Evolutionary conservation across 2,797 vertebrate species (phyloP).

Genomic region (Fundulus diaphanus): DNA sequence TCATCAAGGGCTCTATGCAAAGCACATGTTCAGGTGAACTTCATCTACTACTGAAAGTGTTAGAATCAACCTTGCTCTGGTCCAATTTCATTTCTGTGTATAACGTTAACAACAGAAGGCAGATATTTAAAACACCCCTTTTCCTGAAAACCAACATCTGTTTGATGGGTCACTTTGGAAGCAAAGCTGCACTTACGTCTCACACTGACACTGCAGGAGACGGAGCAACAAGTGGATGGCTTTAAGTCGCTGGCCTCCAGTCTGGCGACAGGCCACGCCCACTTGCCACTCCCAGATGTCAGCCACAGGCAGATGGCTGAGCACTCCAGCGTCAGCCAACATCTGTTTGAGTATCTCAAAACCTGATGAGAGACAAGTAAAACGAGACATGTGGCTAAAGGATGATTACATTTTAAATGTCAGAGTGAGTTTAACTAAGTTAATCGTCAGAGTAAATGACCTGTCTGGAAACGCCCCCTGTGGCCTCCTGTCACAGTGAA

Average conservation of each 20-base stretch:
- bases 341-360: conserved; percentile 98
- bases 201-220: conserved; percentile 86
- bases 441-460: conserved; percentile 65
- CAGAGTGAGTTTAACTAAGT: too few relatives aligned
- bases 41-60: conserved; percentile 4
- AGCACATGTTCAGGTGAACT: conserved; percentile 44
- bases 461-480: conserved; percentile 96
- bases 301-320: conserved; percentile 86
- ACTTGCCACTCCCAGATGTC: conserved; percentile 98
- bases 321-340: conserved; percentile 89
- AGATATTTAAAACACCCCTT: background rate
- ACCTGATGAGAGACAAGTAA: conserved; percentile 72
- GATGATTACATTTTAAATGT: background rate
- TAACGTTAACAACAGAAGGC: background rate
- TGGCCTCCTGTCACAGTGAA: conserved; percentile 96
- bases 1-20: conserved; percentile 69
- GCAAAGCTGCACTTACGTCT: conserved; percentile 77
- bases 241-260: conserved; percentile 92
- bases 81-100: background rate
- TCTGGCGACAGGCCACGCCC: conserved; percentile 94
- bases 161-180: background rate
- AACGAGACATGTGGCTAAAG: background rate
- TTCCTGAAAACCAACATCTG: background rate
- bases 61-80: background rate
- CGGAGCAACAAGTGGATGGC: conserved; percentile 93